A percentile compares a stretch with the other conserved stretches of the same genome.
These are phyloP conservation scores for Zosterops japonicus DNA, from an alignment of 2,113 vertebrate species.

Conservation along the genomic window DNA sequence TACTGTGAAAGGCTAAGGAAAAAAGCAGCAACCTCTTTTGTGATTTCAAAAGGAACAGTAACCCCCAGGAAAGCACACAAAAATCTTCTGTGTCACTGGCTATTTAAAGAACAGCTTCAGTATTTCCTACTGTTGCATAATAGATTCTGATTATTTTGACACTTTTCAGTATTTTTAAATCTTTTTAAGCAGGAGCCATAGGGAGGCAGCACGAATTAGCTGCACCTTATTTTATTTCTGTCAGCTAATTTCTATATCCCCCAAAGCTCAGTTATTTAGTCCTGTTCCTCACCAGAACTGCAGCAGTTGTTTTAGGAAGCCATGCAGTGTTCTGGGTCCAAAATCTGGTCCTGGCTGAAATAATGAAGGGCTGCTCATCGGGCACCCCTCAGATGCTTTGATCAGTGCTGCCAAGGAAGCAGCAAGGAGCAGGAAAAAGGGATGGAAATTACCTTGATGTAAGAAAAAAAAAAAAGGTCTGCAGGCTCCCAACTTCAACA, in stretches of 20 bases:
- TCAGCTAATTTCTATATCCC: background rate
- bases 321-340: background rate
- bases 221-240: background rate
- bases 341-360: background rate
- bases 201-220: background rate
- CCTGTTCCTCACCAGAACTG: background rate
- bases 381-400: background rate
- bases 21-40: background rate
- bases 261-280: background rate
- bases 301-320: background rate
- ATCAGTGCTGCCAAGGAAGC: rapidly evolving
- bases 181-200: background rate
- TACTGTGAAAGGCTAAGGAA: background rate
- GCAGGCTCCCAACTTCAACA: background rate
- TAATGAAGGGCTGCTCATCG: background rate
- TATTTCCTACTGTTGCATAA: background rate
- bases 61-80: background rate
- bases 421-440: background rate
- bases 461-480: background rate
- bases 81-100: background rate
- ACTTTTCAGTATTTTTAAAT: background rate
- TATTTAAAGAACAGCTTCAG: conserved; percentile 9
- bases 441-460: background rate
- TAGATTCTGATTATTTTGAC: background rate
- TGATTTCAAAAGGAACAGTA: background rate